Base-by-base conservation (phyloP, 2,888 invertebrate genomes). In the Rotaria socialis region DNA sequence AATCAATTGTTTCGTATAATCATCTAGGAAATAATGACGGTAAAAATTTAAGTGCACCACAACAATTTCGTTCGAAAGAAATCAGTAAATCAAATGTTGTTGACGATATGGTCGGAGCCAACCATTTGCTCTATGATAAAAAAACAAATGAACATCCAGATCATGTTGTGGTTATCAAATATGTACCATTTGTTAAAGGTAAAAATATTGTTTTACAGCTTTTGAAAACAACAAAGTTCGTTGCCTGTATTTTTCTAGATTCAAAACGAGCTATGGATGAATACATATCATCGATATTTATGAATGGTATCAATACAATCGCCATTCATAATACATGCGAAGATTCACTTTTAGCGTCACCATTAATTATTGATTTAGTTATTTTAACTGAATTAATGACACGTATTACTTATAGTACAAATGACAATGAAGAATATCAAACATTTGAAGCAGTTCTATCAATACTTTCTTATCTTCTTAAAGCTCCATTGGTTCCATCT, bases 11-110 rank as follows among this genome's bases (percentile, higher is more conserved):
- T 87, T 96, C 96, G 90, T 98, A 97, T 92, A 98, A 98, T 90
- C 97, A 98, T 91, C 93, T 98, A 88, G 97, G 97, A 1, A 97
- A 98, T 91, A 98, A 97, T 90, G 97, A 98, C 90, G 97, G 97
- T 85, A 95, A 94, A 91, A 98, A 98, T 91, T 93, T 98, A 67
- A 96, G 96, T 0, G 95, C 96, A 8, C 95, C 96, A 0, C 92
- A 94, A 89, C 96, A 96, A 91, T 96, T 96, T 88, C 88, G 47
- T 80, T 80, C 80, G 2, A 47, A 80, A 80, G 80, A 80, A 47
- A 80, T 80, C 10, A 80, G 80, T n/a, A 80, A 80, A 80, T 75
- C 75, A 22, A 75, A 41, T 75, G 43, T 75, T 8, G 75, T 75
- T 0, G 97, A 97, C 89, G 97, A 97, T 90, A 94, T 96, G 94